phyloP scores from a whole-genome alignment of 2,113 vertebrate genomes.

The Vulpes vulpes region DNA sequence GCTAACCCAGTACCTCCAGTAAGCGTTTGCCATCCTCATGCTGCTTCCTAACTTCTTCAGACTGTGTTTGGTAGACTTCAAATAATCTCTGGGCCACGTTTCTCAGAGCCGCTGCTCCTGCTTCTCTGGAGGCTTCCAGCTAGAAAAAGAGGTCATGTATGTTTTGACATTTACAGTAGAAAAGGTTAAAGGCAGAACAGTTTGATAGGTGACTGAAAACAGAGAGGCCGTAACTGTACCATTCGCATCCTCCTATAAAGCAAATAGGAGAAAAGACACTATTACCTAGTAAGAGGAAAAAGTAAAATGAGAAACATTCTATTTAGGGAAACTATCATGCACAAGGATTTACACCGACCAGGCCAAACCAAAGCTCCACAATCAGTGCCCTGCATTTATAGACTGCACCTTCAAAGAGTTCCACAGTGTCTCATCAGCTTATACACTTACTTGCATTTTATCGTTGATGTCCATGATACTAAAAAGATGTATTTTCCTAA shows the following conservation, averaged over 20 bases:
- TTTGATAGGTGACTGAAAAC: not conserved
- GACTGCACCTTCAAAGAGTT: not conserved
- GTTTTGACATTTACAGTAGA: not conserved
- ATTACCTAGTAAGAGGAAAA: not conserved
- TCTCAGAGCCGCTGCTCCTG: constrained; percentile 81
- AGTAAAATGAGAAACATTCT: not conserved
- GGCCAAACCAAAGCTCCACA: fast-evolving
- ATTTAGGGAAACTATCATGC: fast-evolving
- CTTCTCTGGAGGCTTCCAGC: constrained; percentile 88
- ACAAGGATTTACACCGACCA: no score
- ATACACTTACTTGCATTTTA: not conserved
- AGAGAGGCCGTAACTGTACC: not conserved
- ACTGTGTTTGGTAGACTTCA: constrained; percentile 77
- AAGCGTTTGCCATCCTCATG: constrained; percentile 63
- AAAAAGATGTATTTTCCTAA: not conserved
- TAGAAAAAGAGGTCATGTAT: constrained; percentile 49
- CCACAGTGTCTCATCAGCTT: not conserved
- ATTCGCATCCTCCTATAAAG: not conserved
- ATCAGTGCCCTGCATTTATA: fast-evolving
- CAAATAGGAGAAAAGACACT: not conserved
- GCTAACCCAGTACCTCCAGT: constrained; percentile 80
- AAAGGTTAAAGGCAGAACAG: not conserved
- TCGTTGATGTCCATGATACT: fast-evolving
- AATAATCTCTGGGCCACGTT: constrained; percentile 80
- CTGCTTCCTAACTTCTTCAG: constrained; percentile 74